Percentiles rank a stretch among this genome's conserved stretches.
These are phyloP conservation scores for Origma solitaria DNA, from an alignment of 2,113 vertebrate species.

Conservation along the genomic window DNA sequence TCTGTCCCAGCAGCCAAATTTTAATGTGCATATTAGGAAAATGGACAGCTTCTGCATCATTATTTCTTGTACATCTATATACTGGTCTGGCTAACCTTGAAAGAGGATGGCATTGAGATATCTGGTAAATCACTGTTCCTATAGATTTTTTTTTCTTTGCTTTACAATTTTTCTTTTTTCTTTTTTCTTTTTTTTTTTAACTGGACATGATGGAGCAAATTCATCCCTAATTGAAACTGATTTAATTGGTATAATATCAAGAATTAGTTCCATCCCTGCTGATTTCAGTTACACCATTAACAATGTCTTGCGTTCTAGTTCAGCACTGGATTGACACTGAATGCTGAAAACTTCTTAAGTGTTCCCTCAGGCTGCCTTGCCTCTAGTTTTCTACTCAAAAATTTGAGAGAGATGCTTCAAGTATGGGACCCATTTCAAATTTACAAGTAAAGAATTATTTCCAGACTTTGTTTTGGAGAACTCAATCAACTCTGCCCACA, in stretches of 20 bases:
- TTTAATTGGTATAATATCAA: background rate
- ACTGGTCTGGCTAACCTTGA: slow-evolving; percentile 13
- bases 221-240: background rate
- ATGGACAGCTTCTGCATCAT: background rate
- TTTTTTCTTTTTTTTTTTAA: background rate
- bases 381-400: background rate
- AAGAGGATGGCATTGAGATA: background rate
- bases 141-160: background rate
- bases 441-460: background rate
- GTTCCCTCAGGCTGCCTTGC: background rate
- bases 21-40: slow-evolving; percentile 27
- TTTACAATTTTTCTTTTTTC: background rate
- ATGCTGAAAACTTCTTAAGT: background rate
- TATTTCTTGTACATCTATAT: background rate
- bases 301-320: background rate
- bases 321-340: background rate
- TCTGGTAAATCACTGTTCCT: background rate
- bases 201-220: background rate
- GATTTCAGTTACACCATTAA: background rate
- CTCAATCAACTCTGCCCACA: background rate
- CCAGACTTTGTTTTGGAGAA: background rate
- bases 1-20: slow-evolving; percentile 1
- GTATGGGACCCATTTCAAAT: background rate
- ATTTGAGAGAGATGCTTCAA: background rate
- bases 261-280: background rate